phyloP scores from a whole-genome alignment of 2,113 vertebrate genomes.

The Pantherophis guttatus region DNA sequence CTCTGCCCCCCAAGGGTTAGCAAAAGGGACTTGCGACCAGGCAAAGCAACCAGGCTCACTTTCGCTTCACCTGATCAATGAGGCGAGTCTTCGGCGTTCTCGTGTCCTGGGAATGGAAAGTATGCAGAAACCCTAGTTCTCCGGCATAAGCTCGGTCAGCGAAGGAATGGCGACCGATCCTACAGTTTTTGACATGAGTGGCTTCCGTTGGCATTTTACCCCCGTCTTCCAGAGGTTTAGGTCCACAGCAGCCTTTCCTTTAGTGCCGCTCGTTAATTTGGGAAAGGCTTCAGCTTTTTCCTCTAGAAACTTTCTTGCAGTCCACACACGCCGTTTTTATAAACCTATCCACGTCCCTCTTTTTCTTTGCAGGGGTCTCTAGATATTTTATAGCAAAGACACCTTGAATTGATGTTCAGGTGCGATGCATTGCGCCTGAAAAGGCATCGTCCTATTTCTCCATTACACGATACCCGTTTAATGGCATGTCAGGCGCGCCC shows the following conservation, averaged over 20 bases:
- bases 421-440: neutral
- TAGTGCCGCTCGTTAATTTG: neutral
- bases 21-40: neutral
- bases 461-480: neutral
- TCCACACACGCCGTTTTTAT: neutral
- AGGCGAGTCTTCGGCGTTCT: neutral
- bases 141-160: neutral
- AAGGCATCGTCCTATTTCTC: neutral
- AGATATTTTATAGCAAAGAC: neutral
- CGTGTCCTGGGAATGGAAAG: neutral
- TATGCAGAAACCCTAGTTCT: neutral
- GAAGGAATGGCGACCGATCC: neutral
- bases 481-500: neutral
- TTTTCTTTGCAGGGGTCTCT: neutral
- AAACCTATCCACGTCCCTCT: neutral
- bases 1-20: neutral
- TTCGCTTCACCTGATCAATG: neutral
- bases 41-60: neutral
- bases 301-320: neutral
- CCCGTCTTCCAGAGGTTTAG: neutral
- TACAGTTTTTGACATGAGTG: neutral
- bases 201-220: neutral
- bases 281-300: neutral
- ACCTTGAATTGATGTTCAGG: neutral
- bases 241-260: neutral